These are phyloP conservation scores for Pandemis heparana DNA, from an alignment of 2,888 invertebrate genomes.

Conservation along the genomic window DNA sequence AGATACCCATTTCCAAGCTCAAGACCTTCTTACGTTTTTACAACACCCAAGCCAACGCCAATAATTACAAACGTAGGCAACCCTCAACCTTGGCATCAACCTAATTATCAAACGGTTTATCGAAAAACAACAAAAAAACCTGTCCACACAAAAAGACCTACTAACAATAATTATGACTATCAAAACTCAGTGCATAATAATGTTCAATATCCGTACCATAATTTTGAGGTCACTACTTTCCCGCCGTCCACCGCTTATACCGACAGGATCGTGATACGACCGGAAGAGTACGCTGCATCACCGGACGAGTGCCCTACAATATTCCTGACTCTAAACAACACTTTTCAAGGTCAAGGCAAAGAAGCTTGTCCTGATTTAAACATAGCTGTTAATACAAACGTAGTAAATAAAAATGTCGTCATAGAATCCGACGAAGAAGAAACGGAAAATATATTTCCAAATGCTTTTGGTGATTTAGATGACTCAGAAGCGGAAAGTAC, in stretches of 20 bases:
- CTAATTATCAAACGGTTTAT: constrained; percentile 45
- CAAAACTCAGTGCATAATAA: constrained; percentile 65
- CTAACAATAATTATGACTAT: constrained; percentile 64
- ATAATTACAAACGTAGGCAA: constrained; percentile 79
- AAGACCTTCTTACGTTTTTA: constrained; percentile 67
- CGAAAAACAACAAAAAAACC: constrained; percentile 68
- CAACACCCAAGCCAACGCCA: constrained; percentile 70
- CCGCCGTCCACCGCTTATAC: constrained; percentile 72
- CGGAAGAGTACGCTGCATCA: constrained; percentile 76
- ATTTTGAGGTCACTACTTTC: constrained; percentile 77
- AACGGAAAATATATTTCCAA: constrained; percentile 64
- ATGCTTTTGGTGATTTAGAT: constrained; percentile 65
- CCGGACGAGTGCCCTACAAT: constrained; percentile 85
- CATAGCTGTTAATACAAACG: constrained; percentile 89
- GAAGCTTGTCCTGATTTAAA: constrained; percentile 89
- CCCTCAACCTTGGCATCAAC: constrained; percentile 66
- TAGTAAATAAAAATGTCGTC: constrained; percentile 85
- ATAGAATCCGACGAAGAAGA: constrained; percentile 77
- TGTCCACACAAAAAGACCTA: constrained; percentile 61
- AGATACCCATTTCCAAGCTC: constrained; percentile 55
- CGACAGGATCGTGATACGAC: constrained; percentile 78
- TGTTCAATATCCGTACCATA: constrained; percentile 57
- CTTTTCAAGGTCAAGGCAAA: constrained; percentile 84
- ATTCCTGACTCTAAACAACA: constrained; percentile 83
- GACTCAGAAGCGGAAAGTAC: constrained; percentile 68